Evolutionary conservation across 1,140 invertebrate genomes (phyloP), one percentile per base, ranked within the genome.

Genomic region (Solenopsis fugax): DNA sequence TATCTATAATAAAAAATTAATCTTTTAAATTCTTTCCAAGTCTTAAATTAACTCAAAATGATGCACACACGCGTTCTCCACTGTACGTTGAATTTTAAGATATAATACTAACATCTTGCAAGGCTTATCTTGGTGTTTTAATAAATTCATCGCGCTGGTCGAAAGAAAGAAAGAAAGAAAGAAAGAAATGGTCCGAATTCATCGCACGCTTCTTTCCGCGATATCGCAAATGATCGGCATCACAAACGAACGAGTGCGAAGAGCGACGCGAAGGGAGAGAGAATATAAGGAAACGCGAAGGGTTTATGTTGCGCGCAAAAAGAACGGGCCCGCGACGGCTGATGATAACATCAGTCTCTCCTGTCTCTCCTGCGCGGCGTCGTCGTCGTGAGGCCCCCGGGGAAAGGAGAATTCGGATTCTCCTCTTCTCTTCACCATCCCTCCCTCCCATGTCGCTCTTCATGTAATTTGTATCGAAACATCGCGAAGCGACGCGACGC

Each of bases 301-400:
- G 54, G 58, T 60, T 67, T 75, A 89, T 81, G 88, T 90, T 77
- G 78, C 67, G 65, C 65, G 85, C 67, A 92, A 90, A 89, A 92
- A 85, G 87, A 67, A 75, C 75, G 85, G 87, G 65, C 76, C 54
- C 56, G 78, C 88, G 81, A 86, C 86, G 89, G 64, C 82, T 93
- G 92, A 93, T 93, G 93, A 93, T 93, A 93, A 93, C 92, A 93
- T 93, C 92, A 93, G 93, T 93, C 93, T 92, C 89, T 90, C 73
- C 73, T 85, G 86, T 87, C 88, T 82, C 21, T 69, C 64, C 41
- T 45, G 71, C 41, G n/a, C n/a, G n/a, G n/a, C n/a, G n/a, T n/a
- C n/a, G n/a, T n/a, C n/a, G 48, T 58, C 73, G 34, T 29, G 45
- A 21, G 24, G 18, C 9, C 54, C 60, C 24, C 60, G 29, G 1